Conservation (phyloP, 1,140 invertebrate species). For the Drosophila repletoides region DNA sequence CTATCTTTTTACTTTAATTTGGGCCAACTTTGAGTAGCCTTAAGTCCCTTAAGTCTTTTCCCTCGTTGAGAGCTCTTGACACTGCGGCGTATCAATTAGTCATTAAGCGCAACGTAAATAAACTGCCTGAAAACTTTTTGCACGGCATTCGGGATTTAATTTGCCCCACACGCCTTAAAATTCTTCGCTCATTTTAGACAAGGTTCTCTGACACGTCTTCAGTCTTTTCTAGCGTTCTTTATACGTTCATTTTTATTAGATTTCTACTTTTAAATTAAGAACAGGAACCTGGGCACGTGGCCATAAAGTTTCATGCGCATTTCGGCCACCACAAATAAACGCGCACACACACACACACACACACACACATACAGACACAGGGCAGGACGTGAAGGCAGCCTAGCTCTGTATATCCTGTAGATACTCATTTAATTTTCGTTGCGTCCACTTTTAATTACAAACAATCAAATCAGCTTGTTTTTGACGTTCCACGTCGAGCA, state of each 20-base stretch:
- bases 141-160: constrained; percentile 48
- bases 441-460: constrained; percentile 78
- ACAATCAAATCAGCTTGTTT: constrained; percentile 80
- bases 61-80: constrained; percentile 24
- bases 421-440: constrained; percentile 75
- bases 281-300: constrained; percentile 47
- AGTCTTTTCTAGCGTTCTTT: constrained; percentile 12
- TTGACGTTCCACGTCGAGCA: constrained; percentile 25
- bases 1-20: constrained; percentile 26
- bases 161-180: constrained; percentile 21
- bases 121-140: constrained; percentile 26
- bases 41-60: constrained; percentile 13
- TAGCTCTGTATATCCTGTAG: constrained; percentile 39
- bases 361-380: background rate
- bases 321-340: constrained; percentile 1
- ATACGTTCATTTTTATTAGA: constrained; percentile 47
- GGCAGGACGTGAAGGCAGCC: background rate
- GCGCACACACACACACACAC: background rate
- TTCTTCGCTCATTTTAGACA: constrained; percentile 17
- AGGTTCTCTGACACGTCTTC: constrained; percentile 40
- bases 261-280: constrained; percentile 70
- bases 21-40: constrained; percentile 14
- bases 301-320: constrained; percentile 65
- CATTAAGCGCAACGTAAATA: constrained; percentile 30
- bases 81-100: constrained; percentile 48